phyloP scores from a whole-genome alignment of 2,888 invertebrate species.

The Subacronicta megacephala region DNA sequence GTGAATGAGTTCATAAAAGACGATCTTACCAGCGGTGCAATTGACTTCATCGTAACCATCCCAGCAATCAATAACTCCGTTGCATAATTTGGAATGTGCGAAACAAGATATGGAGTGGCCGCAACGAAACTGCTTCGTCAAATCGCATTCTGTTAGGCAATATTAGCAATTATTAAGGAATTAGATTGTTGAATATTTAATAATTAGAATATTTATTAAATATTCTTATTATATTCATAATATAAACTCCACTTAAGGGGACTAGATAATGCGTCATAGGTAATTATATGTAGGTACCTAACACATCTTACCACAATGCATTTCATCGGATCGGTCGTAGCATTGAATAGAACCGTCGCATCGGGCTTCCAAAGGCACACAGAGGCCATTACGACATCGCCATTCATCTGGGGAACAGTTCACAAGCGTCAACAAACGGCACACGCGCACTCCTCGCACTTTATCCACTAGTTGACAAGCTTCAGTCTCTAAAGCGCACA shows the following conservation, averaged over 20 bases:
- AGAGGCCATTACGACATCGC: constrained; percentile 93
- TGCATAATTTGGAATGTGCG: constrained; percentile 91
- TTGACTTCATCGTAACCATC: constrained; percentile 93
- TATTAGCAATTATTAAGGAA: too few relatives aligned
- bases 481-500: constrained; percentile 91
- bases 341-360: constrained; percentile 94
- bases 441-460: constrained; percentile 85
- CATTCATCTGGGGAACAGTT: constrained; percentile 91
- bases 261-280: constrained; percentile 4
- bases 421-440: constrained; percentile 89
- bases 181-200: too few relatives aligned
- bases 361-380: constrained; percentile 90
- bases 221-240: too few relatives aligned
- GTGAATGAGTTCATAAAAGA: too few relatives aligned
- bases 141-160: constrained; percentile 90
- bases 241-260: constrained; percentile 3
- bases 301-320: constrained; percentile 91
- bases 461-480: constrained; percentile 91
- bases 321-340: constrained; percentile 93
- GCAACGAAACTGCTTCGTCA: constrained; percentile 92
- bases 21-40: constrained; percentile 90
- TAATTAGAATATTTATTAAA: too few relatives aligned
- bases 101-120: constrained; percentile 93
- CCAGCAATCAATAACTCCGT: constrained; percentile 94
- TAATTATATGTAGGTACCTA: constrained; percentile 35